These are phyloP conservation scores for Mesocentrotus franciscanus DNA, from an alignment of 53 echinoderm and acorn worm genomes.

Conservation along the genomic window DNA sequence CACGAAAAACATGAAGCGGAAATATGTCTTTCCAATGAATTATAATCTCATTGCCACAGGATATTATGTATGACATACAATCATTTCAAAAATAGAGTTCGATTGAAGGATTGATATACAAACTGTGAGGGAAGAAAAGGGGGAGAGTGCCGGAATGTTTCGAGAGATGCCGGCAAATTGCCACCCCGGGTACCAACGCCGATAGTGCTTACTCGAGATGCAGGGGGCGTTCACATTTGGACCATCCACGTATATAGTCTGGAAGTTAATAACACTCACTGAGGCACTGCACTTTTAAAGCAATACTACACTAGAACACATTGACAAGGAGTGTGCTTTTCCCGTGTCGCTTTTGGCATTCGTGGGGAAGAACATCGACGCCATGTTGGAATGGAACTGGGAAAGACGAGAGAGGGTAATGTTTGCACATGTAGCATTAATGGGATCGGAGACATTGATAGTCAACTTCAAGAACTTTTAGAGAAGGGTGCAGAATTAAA, in stretches of 20 bases:
- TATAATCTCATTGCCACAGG: background rate
- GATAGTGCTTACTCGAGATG: background rate
- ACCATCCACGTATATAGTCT: background rate
- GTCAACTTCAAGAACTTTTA: background rate
- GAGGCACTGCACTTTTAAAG: background rate
- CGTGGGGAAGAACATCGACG: background rate
- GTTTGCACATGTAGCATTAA: background rate
- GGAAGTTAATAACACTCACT: background rate
- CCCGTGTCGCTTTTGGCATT: background rate
- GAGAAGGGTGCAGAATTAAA: background rate
- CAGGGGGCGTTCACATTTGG: background rate
- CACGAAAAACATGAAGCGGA: background rate
- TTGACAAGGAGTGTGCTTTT: background rate
- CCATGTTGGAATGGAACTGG: background rate
- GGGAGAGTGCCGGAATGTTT: background rate
- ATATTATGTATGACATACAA: background rate
- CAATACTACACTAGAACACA: background rate
- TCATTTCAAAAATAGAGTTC: background rate
- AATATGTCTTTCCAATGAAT: background rate
- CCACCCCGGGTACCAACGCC: background rate
- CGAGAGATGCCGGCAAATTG: conserved; percentile 12
- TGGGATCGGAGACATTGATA: background rate
- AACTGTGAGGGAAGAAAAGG: background rate
- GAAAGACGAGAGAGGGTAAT: background rate
- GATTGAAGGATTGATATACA: background rate